Base-by-base conservation (phyloP, 1,140 invertebrate species). In the Drosophila erecta region DNA sequence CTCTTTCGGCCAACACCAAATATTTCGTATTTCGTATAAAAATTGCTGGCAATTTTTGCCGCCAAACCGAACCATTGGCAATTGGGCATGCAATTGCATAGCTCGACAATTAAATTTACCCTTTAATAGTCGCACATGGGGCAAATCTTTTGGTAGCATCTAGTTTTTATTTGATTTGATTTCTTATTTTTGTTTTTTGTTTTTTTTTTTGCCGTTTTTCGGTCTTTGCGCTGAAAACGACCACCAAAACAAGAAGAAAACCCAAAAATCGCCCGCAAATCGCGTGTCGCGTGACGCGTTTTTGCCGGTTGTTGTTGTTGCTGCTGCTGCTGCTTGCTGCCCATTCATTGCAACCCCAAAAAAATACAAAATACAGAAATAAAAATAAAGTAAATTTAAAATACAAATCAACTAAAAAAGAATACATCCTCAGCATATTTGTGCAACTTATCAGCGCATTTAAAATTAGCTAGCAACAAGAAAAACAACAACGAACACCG, bases 361-460 rank as follows among this genome's bases (percentile, higher is more conserved):
- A 65, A 60, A 41, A 46, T 49, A 47, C 27, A 46, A 55, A 55
- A 51, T 49, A 30, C 27, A 57, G 7, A 57, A 47, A 37, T 17
- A 12, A 55, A 38, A 58, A 57, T 22, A 41, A 30, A 57, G 14
- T 22, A 33, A 30, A 30, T 30, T 30, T n/a, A 6, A 54, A 43
- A 51, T 24, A 43, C 37, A 51, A 56, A 50, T 60, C 40, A 38
- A 67, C 47, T 51, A 59, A 58, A 40, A 55, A 55, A 54, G 58
- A 47, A 69, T 55, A 78, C 83, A 85, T 85, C 81, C 83, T 76
- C 73, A 83, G 40, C 76, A 86, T 86, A 84, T 86, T 87, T 86
- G 83, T 89, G 83, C 76, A 86, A 86, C 84, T 86, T 86, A 87
- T 87, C 83, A 86, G 78, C 75, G 84, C 84, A 87, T 87, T 87